Conservation (phyloP, 2,888 invertebrate species). For the Pinctada fucata region DNA sequence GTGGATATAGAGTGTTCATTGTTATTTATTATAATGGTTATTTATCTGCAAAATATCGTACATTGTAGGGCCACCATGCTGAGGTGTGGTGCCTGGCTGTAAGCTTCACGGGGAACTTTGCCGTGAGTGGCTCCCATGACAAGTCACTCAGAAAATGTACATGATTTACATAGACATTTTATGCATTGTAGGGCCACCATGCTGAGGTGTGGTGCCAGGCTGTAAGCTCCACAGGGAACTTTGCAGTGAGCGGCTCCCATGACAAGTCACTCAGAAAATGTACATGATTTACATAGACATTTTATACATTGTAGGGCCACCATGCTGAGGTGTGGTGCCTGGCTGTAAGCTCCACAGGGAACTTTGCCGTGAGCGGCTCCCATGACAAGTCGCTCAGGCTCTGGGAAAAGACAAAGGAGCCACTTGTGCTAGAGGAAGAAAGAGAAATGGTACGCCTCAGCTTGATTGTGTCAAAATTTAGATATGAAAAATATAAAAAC, state of each 20-base stretch:
- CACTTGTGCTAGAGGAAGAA: slow-evolving; percentile 93
- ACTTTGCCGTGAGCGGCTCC: slow-evolving; percentile 87
- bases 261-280: slow-evolving; percentile 87
- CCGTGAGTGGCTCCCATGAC: slow-evolving; percentile 90
- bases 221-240: slow-evolving; percentile 89
- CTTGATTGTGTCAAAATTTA: neutral
- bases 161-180: neutral
- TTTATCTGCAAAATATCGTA: no score
- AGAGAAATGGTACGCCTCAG: slow-evolving; percentile 81
- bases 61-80: slow-evolving; percentile 86
- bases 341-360: slow-evolving; percentile 88
- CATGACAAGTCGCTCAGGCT: slow-evolving; percentile 92
- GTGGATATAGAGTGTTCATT: no score
- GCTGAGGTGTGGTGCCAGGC: slow-evolving; percentile 87
- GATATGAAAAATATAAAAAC: neutral
- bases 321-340: slow-evolving; percentile 87
- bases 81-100: slow-evolving; percentile 87
- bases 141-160: slow-evolving; percentile 83
- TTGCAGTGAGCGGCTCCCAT: slow-evolving; percentile 87
- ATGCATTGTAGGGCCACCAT: slow-evolving; percentile 84
- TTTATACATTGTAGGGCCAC: slow-evolving; percentile 83
- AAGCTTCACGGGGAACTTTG: slow-evolving; percentile 88
- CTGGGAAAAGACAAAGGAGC: slow-evolving; percentile 90
- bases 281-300: no score
- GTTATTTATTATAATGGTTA: no score